Percentiles rank a stretch among this genome's conserved stretches.
Conservation (phyloP, 2,797 vertebrate genomes). For the Catharus ustulatus region DNA sequence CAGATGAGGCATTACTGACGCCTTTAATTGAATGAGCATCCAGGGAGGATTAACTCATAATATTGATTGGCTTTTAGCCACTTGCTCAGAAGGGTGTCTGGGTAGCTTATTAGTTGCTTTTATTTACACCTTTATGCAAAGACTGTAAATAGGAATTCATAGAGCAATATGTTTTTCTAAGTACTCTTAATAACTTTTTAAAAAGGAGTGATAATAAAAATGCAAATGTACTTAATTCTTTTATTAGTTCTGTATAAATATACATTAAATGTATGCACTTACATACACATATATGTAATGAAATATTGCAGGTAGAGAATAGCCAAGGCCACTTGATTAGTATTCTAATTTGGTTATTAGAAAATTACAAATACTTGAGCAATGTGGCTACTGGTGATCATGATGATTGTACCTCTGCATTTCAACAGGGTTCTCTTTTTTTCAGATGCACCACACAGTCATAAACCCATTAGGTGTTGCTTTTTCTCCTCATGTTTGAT, state of each 20-base stretch:
- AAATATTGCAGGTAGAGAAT: conserved; percentile 64
- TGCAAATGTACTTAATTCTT: conserved; percentile 83
- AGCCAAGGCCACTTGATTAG: conserved; percentile 66
- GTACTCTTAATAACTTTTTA: conserved; percentile 86
- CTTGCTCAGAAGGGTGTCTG: conserved; percentile 86
- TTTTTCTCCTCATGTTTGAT: background rate
- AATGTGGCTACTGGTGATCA: conserved; percentile 7
- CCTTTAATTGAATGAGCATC: conserved; percentile 90
- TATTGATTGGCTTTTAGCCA: conserved; percentile 91
- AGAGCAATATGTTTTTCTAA: conserved; percentile 85
- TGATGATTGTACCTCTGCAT: background rate
- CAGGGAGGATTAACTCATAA: conserved; percentile 90
- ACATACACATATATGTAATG: conserved; percentile 64
- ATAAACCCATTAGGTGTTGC: conserved; percentile 17
- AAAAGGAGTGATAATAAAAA: conserved; percentile 85
- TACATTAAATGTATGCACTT: conserved; percentile 72
- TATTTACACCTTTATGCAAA: conserved; percentile 88
- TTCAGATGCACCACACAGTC: background rate
- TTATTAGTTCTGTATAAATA: conserved; percentile 79
- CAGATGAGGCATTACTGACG: conserved; percentile 90
- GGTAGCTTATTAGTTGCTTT: conserved; percentile 87
- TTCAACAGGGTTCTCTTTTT: background rate
- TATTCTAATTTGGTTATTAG: conserved; percentile 73
- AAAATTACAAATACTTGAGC: conserved; percentile 43
- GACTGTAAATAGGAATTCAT: conserved; percentile 83